Evolutionary conservation across 2,888 invertebrate genomes (phyloP).

Genomic region (Amphipoea oculea): DNA sequence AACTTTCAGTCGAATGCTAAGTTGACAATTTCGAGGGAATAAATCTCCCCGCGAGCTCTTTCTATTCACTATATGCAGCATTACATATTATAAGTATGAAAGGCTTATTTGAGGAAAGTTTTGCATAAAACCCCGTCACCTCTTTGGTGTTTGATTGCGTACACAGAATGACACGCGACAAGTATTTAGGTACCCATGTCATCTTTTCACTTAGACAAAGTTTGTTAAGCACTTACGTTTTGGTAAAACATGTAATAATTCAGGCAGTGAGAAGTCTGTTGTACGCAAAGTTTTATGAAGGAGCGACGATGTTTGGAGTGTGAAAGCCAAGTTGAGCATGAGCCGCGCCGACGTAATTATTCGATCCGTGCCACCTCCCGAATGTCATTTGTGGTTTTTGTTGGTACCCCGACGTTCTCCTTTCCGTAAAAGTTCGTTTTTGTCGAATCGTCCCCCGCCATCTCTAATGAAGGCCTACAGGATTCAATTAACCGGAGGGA

Average conservation of each 20-base stretch:
- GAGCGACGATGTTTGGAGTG: slow-evolving; percentile 77
- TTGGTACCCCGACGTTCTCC: slow-evolving; percentile 78
- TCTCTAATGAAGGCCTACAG: slow-evolving; percentile 88
- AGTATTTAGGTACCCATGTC: slow-evolving; percentile 70
- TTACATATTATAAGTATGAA: slow-evolving; percentile 30
- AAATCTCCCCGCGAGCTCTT: slow-evolving; percentile 60
- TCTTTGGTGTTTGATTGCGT: slow-evolving; percentile 49
- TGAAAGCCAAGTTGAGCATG: slow-evolving; percentile 83
- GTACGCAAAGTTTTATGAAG: slow-evolving; percentile 80
- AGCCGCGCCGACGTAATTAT: slow-evolving; percentile 81
- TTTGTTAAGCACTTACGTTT: slow-evolving; percentile 83
- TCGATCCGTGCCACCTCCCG: slow-evolving; percentile 82
- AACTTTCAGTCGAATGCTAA: slow-evolving; percentile 83
- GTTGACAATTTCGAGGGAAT: slow-evolving; percentile 78
- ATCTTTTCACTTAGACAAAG: slow-evolving; percentile 75
- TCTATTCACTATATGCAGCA: slow-evolving; percentile 42
- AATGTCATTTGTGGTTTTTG: slow-evolving; percentile 88
- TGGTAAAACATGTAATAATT: slow-evolving; percentile 85
- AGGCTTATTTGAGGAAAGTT: slow-evolving; percentile 51
- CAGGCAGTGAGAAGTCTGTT: slow-evolving; percentile 76
- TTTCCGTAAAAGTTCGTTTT: slow-evolving; percentile 86
- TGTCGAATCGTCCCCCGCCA: slow-evolving; percentile 79
- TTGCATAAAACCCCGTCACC: slow-evolving; percentile 44
- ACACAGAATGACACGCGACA: slow-evolving; percentile 61
- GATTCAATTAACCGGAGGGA: slow-evolving; percentile 88